Conservation (phyloP, 2,797 vertebrate genomes). For the Pseudomugil gertrudae region DNA sequence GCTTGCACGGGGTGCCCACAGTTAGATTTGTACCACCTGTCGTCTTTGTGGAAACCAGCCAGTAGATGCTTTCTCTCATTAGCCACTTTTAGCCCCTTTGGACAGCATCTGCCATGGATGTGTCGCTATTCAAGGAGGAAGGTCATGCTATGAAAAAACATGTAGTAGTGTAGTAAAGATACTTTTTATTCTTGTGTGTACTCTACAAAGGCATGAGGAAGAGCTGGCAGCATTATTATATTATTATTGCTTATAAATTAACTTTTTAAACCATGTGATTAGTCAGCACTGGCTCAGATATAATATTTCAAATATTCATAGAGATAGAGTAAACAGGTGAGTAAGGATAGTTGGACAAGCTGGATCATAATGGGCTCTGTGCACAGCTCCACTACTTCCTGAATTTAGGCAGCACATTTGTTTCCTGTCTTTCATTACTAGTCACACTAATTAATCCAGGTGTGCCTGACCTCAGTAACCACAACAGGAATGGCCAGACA, state of each 20-base stretch:
- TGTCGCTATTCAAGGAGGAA: slow-evolving; percentile 44
- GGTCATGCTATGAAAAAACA: slow-evolving; percentile 46
- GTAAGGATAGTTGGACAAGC: too few species aligned
- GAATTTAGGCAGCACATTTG: too few species aligned
- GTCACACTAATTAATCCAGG: too few species aligned
- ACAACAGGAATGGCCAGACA: too few species aligned
- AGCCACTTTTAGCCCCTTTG: slow-evolving; percentile 18
- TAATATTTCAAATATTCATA: too few species aligned
- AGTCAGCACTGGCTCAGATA: too few species aligned
- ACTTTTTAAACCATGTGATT: too few species aligned
- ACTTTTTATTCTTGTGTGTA: slow-evolving; percentile 42
- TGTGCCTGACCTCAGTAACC: too few species aligned
- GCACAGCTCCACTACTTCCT: too few species aligned
- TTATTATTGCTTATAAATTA: background rate
- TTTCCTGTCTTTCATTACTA: too few species aligned
- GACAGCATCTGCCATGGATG: slow-evolving; percentile 27
- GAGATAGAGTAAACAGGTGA: too few species aligned
- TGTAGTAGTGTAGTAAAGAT: slow-evolving; percentile 23
- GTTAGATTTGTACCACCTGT: slow-evolving; percentile 31
- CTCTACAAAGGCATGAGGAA: slow-evolving; percentile 4
- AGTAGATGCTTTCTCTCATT: slow-evolving; percentile 54
- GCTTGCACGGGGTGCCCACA: slow-evolving; percentile 14
- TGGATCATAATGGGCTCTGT: too few species aligned
- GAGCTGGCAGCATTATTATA: background rate
- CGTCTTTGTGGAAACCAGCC: slow-evolving; percentile 37